Percentiles rank a stretch among this genome's conserved stretches.
phyloP scores from a whole-genome alignment of 2,888 invertebrate genomes.

The Subacronicta megacephala region DNA sequence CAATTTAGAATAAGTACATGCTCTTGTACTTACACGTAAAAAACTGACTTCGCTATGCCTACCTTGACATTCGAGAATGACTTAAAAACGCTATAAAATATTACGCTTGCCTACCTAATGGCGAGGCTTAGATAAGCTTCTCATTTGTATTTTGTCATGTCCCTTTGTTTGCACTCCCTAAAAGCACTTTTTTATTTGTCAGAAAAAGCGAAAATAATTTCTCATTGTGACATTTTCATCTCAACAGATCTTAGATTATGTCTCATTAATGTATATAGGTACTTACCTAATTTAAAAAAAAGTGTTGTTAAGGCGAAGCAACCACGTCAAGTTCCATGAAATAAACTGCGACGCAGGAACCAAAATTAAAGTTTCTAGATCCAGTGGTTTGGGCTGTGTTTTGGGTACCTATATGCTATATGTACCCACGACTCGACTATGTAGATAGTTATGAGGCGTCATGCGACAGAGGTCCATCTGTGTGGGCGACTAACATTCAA shows the following conservation, averaged over 20 bases:
- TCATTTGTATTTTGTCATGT: slow-evolving; percentile 63
- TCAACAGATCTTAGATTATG: slow-evolving; percentile 50
- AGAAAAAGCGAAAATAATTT: slow-evolving; percentile 61
- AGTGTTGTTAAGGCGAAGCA: slow-evolving; percentile 19
- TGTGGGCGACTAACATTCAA: no score
- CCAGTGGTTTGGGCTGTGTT: no score
- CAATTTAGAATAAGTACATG: no score
- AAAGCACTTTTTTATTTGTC: slow-evolving; percentile 52
- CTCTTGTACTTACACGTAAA: no score
- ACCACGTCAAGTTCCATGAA: slow-evolving; percentile 3
- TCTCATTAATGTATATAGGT: slow-evolving; percentile 52
- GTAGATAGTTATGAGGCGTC: no score
- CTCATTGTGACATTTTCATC: slow-evolving; percentile 57
- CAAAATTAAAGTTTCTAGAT: background rate
- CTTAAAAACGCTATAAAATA: slow-evolving; percentile 53
- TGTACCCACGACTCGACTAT: no score
- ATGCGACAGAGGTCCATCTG: no score
- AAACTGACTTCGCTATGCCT: background rate
- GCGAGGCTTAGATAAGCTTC: slow-evolving; percentile 61
- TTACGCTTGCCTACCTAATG: slow-evolving; percentile 49
- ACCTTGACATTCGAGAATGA: slow-evolving; percentile 9
- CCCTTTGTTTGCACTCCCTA: slow-evolving; percentile 57
- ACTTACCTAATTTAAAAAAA: no score
- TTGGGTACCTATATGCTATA: no score
- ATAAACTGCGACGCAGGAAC: background rate